Percentiles rank a stretch among this genome's conserved stretches.
These are phyloP conservation scores for Dynastes grantii DNA, from an alignment of 2,888 invertebrate species.

Conservation along the genomic window DNA sequence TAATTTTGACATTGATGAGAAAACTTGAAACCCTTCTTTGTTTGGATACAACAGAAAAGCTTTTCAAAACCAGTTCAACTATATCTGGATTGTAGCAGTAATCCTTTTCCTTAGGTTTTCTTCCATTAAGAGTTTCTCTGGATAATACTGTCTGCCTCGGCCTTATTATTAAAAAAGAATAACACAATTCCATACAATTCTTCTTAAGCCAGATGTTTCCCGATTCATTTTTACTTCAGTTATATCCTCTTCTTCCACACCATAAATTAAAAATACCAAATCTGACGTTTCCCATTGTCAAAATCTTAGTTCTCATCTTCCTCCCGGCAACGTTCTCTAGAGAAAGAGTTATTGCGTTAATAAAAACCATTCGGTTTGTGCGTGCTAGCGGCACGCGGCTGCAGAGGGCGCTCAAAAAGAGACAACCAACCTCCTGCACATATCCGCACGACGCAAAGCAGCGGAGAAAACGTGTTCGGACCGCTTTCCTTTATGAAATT, in stretches of 20 bases:
- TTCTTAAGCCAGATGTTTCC: too few relatives aligned
- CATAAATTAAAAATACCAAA: neutral
- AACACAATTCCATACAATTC: too few relatives aligned
- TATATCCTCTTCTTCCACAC: neutral
- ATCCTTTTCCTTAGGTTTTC: too few relatives aligned
- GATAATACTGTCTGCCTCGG: too few relatives aligned
- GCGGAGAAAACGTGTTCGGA: constrained; percentile 1
- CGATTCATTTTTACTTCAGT: too few relatives aligned
- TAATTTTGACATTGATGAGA: too few relatives aligned
- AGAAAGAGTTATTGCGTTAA: constrained; percentile 31
- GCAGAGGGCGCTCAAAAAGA: neutral
- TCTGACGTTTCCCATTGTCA: constrained; percentile 1
- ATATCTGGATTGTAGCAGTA: too few relatives aligned
- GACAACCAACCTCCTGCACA: neutral
- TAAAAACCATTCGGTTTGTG: constrained; percentile 23
- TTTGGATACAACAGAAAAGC: too few relatives aligned
- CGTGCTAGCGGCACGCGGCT: constrained; percentile 2
- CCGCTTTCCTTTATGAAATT: constrained; percentile 19
- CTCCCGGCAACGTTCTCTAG: neutral
- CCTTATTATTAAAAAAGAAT: too few relatives aligned
- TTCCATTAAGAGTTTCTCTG: too few relatives aligned
- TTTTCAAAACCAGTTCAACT: too few relatives aligned
- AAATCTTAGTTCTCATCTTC: neutral
- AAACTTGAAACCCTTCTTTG: too few relatives aligned
- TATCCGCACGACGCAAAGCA: neutral